Evolutionary conservation across 1,140 invertebrate species (phyloP).

Genomic region (Gonioctena quinquepunctata): DNA sequence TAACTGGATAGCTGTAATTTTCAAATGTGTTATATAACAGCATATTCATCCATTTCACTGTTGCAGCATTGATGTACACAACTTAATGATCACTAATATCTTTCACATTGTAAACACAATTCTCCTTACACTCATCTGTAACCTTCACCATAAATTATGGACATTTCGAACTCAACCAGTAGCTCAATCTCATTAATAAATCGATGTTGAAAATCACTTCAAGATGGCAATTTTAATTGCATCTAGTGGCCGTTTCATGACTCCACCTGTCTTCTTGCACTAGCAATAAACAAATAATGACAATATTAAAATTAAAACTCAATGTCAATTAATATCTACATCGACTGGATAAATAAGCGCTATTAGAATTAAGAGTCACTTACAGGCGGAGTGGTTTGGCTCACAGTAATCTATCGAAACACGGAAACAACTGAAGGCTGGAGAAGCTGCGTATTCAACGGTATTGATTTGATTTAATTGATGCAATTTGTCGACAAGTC

Average conservation of each 20-base stretch:
- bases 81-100: no score
- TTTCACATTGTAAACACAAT: background rate
- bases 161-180: background rate
- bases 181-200: background rate
- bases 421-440: background rate
- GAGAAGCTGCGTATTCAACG: background rate
- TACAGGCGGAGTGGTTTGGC: background rate
- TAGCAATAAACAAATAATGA: background rate
- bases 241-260: no score
- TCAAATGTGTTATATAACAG: no score
- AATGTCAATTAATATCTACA: background rate
- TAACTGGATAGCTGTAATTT: no score
- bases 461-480: background rate
- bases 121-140: no score
- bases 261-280: no score
- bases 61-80: no score
- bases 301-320: background rate
- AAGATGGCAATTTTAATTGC: background rate
- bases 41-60: no score
- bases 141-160: background rate
- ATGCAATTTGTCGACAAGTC: background rate
- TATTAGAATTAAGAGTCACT: background rate
- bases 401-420: background rate
- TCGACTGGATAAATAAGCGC: background rate
- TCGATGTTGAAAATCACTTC: background rate